Base-by-base conservation (phyloP, 92 coral and sea anemone species). In the Chrysogorgia sp. region DNA sequence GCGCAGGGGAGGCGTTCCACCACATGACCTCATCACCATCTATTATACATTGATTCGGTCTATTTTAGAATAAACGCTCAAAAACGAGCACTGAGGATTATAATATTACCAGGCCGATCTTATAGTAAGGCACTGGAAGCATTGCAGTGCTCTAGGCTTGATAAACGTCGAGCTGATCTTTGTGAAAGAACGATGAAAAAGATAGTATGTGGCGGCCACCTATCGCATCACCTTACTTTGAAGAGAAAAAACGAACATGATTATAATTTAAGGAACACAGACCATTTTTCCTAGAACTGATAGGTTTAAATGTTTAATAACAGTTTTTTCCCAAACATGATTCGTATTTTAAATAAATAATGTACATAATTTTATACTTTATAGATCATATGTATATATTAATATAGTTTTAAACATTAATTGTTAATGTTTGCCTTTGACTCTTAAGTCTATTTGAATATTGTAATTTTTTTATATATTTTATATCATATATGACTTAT, bases 141-240 rank as follows among this genome's bases (percentile, higher is more conserved):
- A 28, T 40, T 76, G 31, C 64, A 76, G 68, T 76, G 81, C 40
- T 69, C 70, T 43, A 69, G 76, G 59, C 59, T 55, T 26, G 80
- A 75, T 75, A 63, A 17, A 5, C 63, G 67, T 33, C 67, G 68
- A 60, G 56, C 66, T 3, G 64, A 37, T 49, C 70, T 76, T 64
- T 76, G 81, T 52, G 68, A 58, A 69, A 76, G 58, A 76, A 76
- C 81, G 37, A 76, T 76, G 20, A 45, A 52, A 63, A 76, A 76
- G 57, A 76, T 76, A 12, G 69, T 65, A 35, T 76, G 40, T 34
- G 81, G 81, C 81, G 81, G 69, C n/a, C 66, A 52, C 70, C 23
- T 53, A 76, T 76, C 70, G 57, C 26, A 69, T 19, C 71, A 77
- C 34, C 82, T 63, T 34, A 52, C 43, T 60, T 60, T 25, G 72